Percentiles rank a stretch among this genome's conserved stretches.
Evolutionary conservation across 2,797 vertebrate species (phyloP).

Genomic region (Threskiornis aethiopicus): DNA sequence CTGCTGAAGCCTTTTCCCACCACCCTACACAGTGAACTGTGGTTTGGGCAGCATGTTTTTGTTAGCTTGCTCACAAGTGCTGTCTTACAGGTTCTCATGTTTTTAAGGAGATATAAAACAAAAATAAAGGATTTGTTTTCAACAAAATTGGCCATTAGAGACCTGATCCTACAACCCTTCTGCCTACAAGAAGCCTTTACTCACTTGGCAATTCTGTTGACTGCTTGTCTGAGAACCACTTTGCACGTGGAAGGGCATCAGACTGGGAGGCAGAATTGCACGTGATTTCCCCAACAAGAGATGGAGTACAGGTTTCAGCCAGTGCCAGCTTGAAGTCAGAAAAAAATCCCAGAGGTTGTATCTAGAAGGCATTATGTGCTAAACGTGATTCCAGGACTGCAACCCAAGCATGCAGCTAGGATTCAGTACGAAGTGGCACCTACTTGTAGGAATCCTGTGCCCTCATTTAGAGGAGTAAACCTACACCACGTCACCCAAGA

Average conservation of each 20-base stretch:
- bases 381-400: background rate
- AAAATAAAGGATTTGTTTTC: conserved; percentile 12
- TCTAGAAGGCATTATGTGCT: fast-evolving
- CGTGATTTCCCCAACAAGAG: fast-evolving
- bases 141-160: background rate
- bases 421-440: background rate
- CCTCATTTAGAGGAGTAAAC: background rate
- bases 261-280: background rate
- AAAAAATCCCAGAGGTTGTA: background rate
- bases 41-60: background rate
- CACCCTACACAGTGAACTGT: background rate
- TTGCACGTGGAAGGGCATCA: background rate
- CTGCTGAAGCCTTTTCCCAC: background rate
- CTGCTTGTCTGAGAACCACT: background rate
- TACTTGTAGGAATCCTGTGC: background rate
- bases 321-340: background rate
- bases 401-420: fast-evolving
- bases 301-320: background rate
- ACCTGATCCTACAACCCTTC: background rate
- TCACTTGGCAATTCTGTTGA: background rate
- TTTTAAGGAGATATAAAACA: background rate
- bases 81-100: background rate
- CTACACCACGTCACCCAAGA: background rate
- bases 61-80: background rate
- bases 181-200: background rate